Evolutionary conservation across 2,797 vertebrate genomes (phyloP).

Genomic region (Typhlichthys eigenmanni): DNA sequence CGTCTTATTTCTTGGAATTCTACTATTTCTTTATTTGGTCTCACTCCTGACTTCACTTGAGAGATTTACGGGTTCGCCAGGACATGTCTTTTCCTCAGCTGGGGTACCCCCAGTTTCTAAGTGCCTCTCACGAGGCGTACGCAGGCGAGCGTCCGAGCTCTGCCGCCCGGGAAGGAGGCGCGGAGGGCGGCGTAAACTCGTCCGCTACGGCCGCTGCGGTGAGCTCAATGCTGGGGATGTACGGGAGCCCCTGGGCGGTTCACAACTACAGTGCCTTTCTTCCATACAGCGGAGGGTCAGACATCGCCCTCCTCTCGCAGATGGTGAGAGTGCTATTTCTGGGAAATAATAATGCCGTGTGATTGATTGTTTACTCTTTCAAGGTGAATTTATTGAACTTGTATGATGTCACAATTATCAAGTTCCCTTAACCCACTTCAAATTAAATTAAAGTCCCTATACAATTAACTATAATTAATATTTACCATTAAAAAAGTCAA

Average conservation of each 20-base stretch:
- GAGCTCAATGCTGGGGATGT: slow-evolving; percentile 94
- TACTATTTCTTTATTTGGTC: slow-evolving; percentile 20
- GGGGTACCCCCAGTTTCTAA: slow-evolving; percentile 93
- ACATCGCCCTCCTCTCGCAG: slow-evolving; percentile 92
- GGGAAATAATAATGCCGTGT: too few species aligned
- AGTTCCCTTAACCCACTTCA: too few species aligned
- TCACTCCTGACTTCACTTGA: slow-evolving; percentile 45
- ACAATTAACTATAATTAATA: background rate
- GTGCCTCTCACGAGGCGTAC: slow-evolving; percentile 87
- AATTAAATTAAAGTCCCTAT: too few species aligned
- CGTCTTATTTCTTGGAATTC: slow-evolving; percentile 60
- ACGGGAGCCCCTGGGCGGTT: slow-evolving; percentile 89
- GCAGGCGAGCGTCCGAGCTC: slow-evolving; percentile 87
- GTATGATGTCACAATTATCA: too few species aligned
- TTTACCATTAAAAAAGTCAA: too few species aligned
- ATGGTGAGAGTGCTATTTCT: slow-evolving; percentile 81
- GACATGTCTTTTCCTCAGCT: slow-evolving; percentile 97
- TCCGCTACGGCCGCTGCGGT: slow-evolving; percentile 85
- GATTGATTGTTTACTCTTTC: background rate
- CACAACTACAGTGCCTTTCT: slow-evolving; percentile 95
- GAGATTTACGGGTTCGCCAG: slow-evolving; percentile 55
- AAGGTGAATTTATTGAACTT: background rate
- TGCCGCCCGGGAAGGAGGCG: slow-evolving; percentile 82
- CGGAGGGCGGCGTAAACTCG: slow-evolving; percentile 81
- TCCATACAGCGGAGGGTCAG: slow-evolving; percentile 89